Base-by-base conservation (phyloP, 2,797 vertebrate genomes). In the Phataginus tricuspis region DNA sequence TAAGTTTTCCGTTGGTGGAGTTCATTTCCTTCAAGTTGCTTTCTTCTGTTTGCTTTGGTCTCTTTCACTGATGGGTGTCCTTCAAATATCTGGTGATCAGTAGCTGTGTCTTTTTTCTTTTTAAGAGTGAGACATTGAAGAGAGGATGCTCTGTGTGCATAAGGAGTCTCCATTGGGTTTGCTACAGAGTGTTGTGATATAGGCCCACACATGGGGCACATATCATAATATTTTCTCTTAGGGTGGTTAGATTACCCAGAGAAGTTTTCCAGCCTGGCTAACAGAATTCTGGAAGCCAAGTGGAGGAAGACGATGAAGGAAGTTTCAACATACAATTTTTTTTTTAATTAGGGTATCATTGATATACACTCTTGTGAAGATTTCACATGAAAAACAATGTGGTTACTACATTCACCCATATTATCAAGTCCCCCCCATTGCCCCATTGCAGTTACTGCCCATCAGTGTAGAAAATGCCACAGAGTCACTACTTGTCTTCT, bases 21-120 rank as follows among this genome's bases (percentile, higher is more conserved):
- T 87, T 93, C 75, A 2, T 86, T 88, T 88, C 77, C 29, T 95
- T 72, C n/a, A 51, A 57, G 34, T 89, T 88, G 66, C 34, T 88
- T 63, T 49, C 63, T 88, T 93, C 61, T 64, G 7, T 83, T 89
- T 85, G 34, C 78, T 85, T 93, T 49, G 10, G 72, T 78, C 57
- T 94, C 51, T 86, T 63, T 69, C 12, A 64, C 78, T 75, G 63
- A 53, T 21, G 85, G n/a, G 34, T 4, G 72, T 72, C 74, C 53
- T n/a, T 64, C 39, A 55, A 39, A 49, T 84, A 77, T 57, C 14
- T 37, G 10, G 25, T n/a, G 23, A 31, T 45, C 39, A 23, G 31
- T 66, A 4, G 8, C 39, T 84, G 16, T 80, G 13, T 84, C 34
- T 53, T 31, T 55, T 59, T 78, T 71, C 45, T 29, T 92, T 90